Conservation (phyloP, 2,888 invertebrate genomes). For the Dolichopus griseipennis region DNA sequence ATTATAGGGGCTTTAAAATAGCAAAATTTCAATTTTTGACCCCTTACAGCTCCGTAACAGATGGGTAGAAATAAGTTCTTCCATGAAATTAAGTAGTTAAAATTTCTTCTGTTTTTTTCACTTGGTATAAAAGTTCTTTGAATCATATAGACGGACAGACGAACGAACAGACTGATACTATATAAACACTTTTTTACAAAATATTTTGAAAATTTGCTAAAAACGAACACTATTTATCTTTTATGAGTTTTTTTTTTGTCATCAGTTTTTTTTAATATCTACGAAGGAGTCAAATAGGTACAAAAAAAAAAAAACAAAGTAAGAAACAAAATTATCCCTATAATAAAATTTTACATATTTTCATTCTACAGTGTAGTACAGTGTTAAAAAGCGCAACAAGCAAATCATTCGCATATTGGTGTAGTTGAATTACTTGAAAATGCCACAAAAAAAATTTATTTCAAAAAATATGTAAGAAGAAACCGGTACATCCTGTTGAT, state of each 20-base stretch:
- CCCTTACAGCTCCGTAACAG: too few relatives aligned
- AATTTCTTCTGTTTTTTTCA: too few relatives aligned
- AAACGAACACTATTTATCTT: neutral
- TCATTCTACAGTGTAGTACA: neutral
- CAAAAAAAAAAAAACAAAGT: neutral
- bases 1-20: too few relatives aligned
- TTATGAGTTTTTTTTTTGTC: neutral
- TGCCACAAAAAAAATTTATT: neutral
- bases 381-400: neutral
- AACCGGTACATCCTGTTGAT: neutral
- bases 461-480: neutral
- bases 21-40: too few relatives aligned
- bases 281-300: neutral
- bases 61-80: too few relatives aligned
- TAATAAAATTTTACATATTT: slow-evolving; percentile 1
- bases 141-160: too few relatives aligned
- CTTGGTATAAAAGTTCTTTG: too few relatives aligned
- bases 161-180: too few relatives aligned
- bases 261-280: neutral
- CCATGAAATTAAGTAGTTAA: too few relatives aligned
- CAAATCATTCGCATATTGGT: too few relatives aligned
- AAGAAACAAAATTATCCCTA: neutral
- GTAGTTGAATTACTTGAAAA: neutral
- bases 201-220: too few relatives aligned
- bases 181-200: too few relatives aligned